Evolutionary conservation across 2,888 invertebrate genomes (phyloP), one percentile per base, ranked within the genome.

Genomic region (Trissoscelio sp.): DNA sequence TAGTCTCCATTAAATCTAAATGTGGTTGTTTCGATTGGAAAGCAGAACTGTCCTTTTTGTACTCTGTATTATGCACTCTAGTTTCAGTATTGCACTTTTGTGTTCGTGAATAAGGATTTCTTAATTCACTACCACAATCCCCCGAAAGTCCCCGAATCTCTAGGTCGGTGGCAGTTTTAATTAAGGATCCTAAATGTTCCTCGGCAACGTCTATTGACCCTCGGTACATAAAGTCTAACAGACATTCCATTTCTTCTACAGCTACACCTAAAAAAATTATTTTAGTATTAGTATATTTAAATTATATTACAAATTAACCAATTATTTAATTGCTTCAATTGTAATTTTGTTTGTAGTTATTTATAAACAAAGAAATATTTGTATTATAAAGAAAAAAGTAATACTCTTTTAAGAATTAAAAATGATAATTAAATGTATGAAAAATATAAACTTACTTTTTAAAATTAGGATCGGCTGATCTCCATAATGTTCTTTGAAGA

Each of bases 401-500:
- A n/a, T n/a, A n/a, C n/a, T n/a, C n/a, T n/a, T n/a, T n/a, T n/a
- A n/a, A 24, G 24, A 24, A 4, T 24, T 24, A 24, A 24, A 24
- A 24, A 24, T 24, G 24, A 4, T 28, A 28, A 28, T 12, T 34
- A 44, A 28, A 55, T 14, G 16, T 55, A n/a, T n/a, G n/a, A 31
- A 31, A 14, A 55, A 6, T 16, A n/a, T 20, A 22, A 24, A 14
- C 58, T 70, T 81, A 87, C 92, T 92, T 89, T 95, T 94, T 86
- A 96, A 92, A 79, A 95, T 95, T 84, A 96, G 93, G 83, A 95
- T 94, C 20, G 95, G 95, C 88, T 95, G 95, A 88, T 95, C 94
- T 88, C 94, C 95, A 86, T 94, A 94, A 91, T 95, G 95, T 90
- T 95, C 95, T 89, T 94, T 93, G 92, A 95, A 95, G 85, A 96